Evolutionary conservation across 2,797 vertebrate genomes (phyloP).

Genomic region (Takifugu rubripes): DNA sequence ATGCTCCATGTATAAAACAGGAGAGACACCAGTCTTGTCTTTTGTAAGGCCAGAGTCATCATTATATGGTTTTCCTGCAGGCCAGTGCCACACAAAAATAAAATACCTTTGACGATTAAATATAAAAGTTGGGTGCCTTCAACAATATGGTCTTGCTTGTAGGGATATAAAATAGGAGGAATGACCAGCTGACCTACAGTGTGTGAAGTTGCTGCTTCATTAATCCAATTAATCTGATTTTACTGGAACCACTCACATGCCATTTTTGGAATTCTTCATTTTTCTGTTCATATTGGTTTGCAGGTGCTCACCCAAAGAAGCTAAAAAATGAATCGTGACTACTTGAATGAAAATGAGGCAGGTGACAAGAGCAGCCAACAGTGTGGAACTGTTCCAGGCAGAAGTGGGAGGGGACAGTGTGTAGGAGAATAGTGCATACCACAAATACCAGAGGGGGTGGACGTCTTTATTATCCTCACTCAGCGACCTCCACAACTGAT

Average conservation of each 20-base stretch:
- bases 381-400: conserved; percentile 11
- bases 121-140: too few species aligned
- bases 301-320: conserved; percentile 1
- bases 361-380: conserved; percentile 1
- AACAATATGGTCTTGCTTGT: neutral
- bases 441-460: conserved; percentile 65
- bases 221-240: conserved; percentile 23
- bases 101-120: too few species aligned
- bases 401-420: conserved; percentile 12
- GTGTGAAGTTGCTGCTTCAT: conserved; percentile 20
- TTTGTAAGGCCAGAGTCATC: neutral
- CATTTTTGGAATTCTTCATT: neutral
- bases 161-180: conserved; percentile 8
- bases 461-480: conserved; percentile 64
- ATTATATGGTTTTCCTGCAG: neutral
- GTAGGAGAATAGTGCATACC: conserved; percentile 53
- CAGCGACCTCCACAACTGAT: conserved; percentile 44
- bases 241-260: conserved; percentile 3
- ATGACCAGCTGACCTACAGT: conserved; percentile 6
- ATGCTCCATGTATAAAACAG: too few species aligned
- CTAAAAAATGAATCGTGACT: neutral
- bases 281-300: neutral
- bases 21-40: too few species aligned
- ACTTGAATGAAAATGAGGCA: too few species aligned
- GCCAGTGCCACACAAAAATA: too few species aligned